A percentile compares a stretch with the other conserved stretches of the same genome.
phyloP scores from a whole-genome alignment of 1,140 invertebrate species.

The Phymastichus coffea region DNA sequence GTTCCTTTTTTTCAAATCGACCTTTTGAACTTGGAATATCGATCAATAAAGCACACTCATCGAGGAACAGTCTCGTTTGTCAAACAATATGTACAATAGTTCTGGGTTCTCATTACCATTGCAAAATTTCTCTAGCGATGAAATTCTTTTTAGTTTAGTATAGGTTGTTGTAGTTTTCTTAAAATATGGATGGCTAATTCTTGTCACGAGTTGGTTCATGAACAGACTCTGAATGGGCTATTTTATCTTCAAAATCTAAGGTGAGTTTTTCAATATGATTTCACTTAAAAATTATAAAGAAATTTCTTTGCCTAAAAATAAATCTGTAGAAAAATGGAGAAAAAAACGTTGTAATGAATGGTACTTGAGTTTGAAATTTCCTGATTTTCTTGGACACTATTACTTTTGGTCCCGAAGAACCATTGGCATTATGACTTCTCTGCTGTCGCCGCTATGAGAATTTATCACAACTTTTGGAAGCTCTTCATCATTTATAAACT shows the following conservation, averaged over 20 bases:
- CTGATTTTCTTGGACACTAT: constrained; percentile 26
- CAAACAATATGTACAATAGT: constrained; percentile 17
- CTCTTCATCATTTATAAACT: constrained; percentile 45
- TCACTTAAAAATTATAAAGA: constrained; percentile 17
- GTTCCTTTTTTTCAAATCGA: background rate
- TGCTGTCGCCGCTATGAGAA: constrained; percentile 49
- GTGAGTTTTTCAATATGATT: constrained; percentile 9
- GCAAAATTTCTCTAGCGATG: constrained; percentile 4
- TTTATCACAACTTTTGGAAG: constrained; percentile 52
- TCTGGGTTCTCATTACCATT: constrained; percentile 9
- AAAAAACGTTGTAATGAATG: constrained; percentile 31
- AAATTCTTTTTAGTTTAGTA: constrained; percentile 15
- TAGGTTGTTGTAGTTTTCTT: constrained; percentile 12
- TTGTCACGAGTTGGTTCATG: constrained; percentile 12
- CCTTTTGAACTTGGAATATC: too few relatives aligned
- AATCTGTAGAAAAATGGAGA: constrained; percentile 34
- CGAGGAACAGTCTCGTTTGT: constrained; percentile 7
- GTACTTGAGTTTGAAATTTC: constrained; percentile 29
- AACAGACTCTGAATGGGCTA: constrained; percentile 11
- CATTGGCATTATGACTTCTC: constrained; percentile 56
- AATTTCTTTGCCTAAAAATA: constrained; percentile 31
- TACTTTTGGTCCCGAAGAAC: constrained; percentile 52
- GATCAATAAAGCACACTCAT: constrained; percentile 6
- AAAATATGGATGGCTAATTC: constrained; percentile 23
- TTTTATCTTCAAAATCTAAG: constrained; percentile 17